phyloP scores from a whole-genome alignment of 2,888 invertebrate genomes.

The Troides oblongomaculatus region DNA sequence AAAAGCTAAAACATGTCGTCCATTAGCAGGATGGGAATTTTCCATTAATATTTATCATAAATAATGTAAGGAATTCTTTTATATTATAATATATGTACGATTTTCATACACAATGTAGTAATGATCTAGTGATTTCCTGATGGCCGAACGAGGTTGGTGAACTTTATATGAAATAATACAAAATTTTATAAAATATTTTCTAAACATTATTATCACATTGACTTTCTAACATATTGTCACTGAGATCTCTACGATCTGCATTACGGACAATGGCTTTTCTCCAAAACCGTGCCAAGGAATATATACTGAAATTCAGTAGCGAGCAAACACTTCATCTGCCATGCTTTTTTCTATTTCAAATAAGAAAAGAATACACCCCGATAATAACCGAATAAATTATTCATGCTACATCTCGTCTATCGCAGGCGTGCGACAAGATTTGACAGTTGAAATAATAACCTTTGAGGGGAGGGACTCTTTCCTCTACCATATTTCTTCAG shows the following conservation, averaged over 20 bases:
- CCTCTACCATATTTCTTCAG: neutral
- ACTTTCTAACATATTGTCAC: neutral
- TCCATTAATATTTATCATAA: constrained; percentile 9
- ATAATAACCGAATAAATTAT: constrained; percentile 65
- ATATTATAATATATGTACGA: neutral
- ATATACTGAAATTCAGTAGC: neutral
- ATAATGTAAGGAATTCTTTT: neutral
- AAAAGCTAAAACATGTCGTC: constrained; percentile 19
- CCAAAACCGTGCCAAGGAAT: neutral
- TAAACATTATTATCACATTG: neutral
- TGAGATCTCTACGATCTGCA: constrained; percentile 10
- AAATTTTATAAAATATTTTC: neutral
- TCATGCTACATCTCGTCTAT: constrained; percentile 55
- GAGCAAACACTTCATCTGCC: constrained; percentile 31
- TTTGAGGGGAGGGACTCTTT: constrained; percentile 35
- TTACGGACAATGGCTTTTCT: neutral
- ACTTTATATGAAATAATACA: neutral
- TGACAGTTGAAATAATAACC: constrained; percentile 51
- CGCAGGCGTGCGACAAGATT: constrained; percentile 53
- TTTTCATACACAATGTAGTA: neutral
- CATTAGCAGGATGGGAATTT: constrained; percentile 7
- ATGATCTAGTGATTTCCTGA: neutral
- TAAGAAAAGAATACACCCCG: constrained; percentile 47
- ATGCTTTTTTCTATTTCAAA: constrained; percentile 42
- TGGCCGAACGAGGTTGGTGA: neutral